These are phyloP conservation scores for Sciurus vulgaris DNA, from an alignment of 2,797 vertebrate genomes.

Conservation along the genomic window DNA sequence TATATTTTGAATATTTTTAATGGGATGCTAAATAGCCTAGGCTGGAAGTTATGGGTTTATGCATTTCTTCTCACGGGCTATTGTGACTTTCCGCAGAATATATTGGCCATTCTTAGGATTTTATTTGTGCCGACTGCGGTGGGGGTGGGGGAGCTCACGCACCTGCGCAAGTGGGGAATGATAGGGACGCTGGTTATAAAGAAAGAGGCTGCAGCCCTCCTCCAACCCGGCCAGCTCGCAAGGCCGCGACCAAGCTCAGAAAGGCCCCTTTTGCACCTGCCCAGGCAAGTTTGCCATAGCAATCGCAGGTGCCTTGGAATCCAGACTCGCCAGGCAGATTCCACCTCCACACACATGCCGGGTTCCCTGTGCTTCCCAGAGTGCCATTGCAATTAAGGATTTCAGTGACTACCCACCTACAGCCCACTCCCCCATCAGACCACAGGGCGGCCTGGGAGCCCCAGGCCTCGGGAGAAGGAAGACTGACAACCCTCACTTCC, in stretches of 20 bases:
- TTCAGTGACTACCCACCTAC: background rate
- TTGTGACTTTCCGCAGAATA: constrained; percentile 86
- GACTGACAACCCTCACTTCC: background rate
- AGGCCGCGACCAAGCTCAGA: background rate
- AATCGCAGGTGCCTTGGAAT: rapidly evolving
- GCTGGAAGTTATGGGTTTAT: constrained; percentile 86
- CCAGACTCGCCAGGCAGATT: background rate
- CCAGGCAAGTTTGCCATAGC: background rate
- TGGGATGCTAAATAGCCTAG: constrained; percentile 91
- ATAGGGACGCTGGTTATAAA: constrained; percentile 68
- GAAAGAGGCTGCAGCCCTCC: constrained; percentile 22
- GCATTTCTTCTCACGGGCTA: constrained; percentile 86
- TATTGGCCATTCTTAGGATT: constrained; percentile 83
- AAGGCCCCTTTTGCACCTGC: background rate
- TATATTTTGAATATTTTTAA: constrained; percentile 94
- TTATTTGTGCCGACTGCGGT: constrained; percentile 79
- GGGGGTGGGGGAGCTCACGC: background rate
- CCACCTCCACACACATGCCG: background rate
- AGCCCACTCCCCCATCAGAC: background rate
- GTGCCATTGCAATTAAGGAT: rapidly evolving
- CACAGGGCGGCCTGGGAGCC: background rate
- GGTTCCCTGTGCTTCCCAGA: background rate
- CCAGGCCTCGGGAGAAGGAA: rapidly evolving
- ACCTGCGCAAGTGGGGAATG: constrained; percentile 65
- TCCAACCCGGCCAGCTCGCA: background rate